A percentile compares a stretch with the other conserved stretches of the same genome.
Evolutionary conservation across 2,888 invertebrate genomes (phyloP).

Genomic region (Exephanes ischioxanthus): DNA sequence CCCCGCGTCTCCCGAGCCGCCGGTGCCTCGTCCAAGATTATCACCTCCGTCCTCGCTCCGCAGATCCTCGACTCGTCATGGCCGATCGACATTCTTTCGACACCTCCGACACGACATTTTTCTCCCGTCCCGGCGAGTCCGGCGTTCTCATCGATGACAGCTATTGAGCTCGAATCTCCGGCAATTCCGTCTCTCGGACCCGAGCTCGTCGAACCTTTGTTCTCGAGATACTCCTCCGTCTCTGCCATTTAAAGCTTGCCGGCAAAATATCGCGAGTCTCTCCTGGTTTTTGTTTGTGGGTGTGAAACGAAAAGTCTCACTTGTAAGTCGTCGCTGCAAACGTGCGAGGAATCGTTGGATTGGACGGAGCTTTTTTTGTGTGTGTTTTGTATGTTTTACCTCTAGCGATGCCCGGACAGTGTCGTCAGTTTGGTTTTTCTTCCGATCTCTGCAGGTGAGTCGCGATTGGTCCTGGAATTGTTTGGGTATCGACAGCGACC

Average conservation of each 20-base stretch:
- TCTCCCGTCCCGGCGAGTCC: background rate
- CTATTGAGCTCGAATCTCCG: conserved; percentile 67
- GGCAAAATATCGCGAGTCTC: background rate
- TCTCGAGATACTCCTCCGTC: conserved; percentile 16
- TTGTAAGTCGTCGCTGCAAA: background rate
- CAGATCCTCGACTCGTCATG: background rate
- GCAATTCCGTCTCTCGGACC: conserved; percentile 39
- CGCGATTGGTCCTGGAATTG: conserved; percentile 29
- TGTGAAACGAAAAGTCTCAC: background rate
- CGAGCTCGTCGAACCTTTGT: conserved; percentile 28
- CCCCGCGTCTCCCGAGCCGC: background rate
- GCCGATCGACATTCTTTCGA: background rate
- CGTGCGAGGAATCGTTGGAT: background rate
- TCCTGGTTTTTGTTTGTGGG: background rate
- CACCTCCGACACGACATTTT: background rate
- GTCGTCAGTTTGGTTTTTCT: conserved; percentile 12
- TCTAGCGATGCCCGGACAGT: conserved; percentile 9
- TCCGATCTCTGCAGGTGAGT: conserved; percentile 55
- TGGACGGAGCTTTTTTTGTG: background rate
- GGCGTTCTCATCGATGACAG: conserved; percentile 65
- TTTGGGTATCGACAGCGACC: background rate
- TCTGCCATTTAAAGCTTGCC: conserved; percentile 55
- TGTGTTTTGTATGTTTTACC: background rate
- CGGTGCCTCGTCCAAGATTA: conserved; percentile 64
- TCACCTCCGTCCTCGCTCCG: conserved; percentile 58